Evolutionary conservation across 1,140 invertebrate genomes (phyloP), one percentile per base, ranked within the genome.

Genomic region (Cylas formicarius): DNA sequence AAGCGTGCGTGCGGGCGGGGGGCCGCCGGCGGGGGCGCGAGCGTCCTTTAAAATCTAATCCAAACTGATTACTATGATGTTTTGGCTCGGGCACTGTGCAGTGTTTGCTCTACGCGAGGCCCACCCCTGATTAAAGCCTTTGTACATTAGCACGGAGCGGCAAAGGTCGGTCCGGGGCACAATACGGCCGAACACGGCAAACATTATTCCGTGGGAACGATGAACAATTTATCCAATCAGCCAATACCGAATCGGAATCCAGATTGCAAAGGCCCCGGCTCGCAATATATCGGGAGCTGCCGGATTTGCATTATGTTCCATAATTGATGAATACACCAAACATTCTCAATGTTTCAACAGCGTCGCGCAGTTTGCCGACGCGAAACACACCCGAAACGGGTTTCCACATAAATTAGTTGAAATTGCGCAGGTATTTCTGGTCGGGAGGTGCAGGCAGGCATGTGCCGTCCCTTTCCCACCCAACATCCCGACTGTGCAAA

Each of bases 71-170:
- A 56, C 60, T 56, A 60, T 57, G 55, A 55, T 60, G 60, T 62
- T 62, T 62, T 62, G 56, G 60, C 60, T 57, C 39, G 34, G 21
- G 39, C n/a, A n/a, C 52, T 53, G 42, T 55, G 56, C 44, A 53
- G 49, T 60, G 51, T 59, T 60, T 62, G 56, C 54, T 55, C 54
- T 40, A 52, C 56, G 56, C 54, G 53, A 51, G 43, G 55, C 51
- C n/a, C n/a, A n/a, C n/a, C n/a, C 48, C 56, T 62, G 60, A 62
- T 62, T 62, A 58, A 57, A 60, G 52, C 60, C 60, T 60, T 62
- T 62, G 58, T 62, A 44, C 57, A 59, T 57, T 58, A 55, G 37
- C 52, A 53, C 51, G 47, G 31, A 52, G n/a, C n/a, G 24, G 44
- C 51, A 33, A 48, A 52, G 49, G 55, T 50, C 53, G 49, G n/a